phyloP scores from a whole-genome alignment of 2,797 vertebrate genomes.

The Pseudocheirus occidentalis region DNA sequence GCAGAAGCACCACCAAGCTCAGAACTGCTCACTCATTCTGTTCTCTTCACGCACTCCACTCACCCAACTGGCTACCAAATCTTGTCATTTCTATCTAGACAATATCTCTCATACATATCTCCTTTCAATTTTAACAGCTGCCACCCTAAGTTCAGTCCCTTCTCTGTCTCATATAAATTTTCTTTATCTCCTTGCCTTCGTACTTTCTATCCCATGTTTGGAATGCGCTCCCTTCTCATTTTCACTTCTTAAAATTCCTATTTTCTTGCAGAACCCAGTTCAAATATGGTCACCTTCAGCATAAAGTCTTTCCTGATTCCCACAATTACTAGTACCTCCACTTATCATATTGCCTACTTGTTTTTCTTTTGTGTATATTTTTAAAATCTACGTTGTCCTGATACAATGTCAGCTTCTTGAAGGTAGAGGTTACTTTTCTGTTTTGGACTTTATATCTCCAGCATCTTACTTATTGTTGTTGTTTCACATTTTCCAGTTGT shows the following conservation, averaged over 20 bases:
- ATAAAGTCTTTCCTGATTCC: neutral
- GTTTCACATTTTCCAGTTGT: neutral
- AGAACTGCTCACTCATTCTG: neutral
- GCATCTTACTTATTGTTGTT: neutral
- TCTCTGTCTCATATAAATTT: neutral
- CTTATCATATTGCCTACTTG: neutral
- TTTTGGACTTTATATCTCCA: neutral
- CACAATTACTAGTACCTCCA: neutral
- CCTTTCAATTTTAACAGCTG: neutral
- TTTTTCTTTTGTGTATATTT: neutral
- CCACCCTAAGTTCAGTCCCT: neutral
- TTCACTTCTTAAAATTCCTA: neutral
- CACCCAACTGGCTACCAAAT: neutral
- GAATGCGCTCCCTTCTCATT: neutral
- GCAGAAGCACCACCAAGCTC: neutral
- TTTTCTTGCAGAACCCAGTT: neutral
- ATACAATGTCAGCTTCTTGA: neutral
- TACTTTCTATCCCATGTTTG: neutral
- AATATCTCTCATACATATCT: neutral
- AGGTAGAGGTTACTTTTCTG: neutral
- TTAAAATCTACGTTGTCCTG: neutral
- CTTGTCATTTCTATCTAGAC: neutral
- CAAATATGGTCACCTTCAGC: neutral
- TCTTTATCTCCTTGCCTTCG: too few relatives aligned
- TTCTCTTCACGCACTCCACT: neutral